Evolutionary conservation across 2,888 invertebrate species (phyloP), one percentile per base, ranked within the genome.

Genomic region (Cinara cedri): DNA sequence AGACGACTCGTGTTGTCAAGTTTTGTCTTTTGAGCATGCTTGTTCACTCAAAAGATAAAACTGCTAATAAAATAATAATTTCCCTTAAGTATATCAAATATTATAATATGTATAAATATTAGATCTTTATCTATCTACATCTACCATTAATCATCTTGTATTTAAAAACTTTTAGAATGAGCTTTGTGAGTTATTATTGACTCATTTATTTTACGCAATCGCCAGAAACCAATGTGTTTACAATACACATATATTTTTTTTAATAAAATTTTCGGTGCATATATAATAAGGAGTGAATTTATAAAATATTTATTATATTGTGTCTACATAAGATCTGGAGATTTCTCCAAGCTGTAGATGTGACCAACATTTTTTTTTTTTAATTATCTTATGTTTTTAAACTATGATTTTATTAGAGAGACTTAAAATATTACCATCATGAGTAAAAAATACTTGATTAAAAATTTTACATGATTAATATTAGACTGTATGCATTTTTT

Each of bases 401-500:
- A 34, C 60, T n/a, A n/a, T n/a, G n/a, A 62, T 26, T 16, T 2
- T 16, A 26, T 34, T 34, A 62, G 60, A 26, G 26, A 62, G 62
- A 62, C 62, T 60, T 42, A 54, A 54, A 3, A 65, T 44, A 60
- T 57, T 57, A 24, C 11, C 46, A 24, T 62, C 26, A 19, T n/a
- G 49, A 26, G 46, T 57, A 49, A 60, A 72, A n/a, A n/a, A n/a
- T n/a, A n/a, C n/a, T n/a, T n/a, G n/a, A n/a, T n/a, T n/a, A 24
- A 16, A 57, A 60, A 72, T 72, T 49, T 68, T 54, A 70, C n/a
- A 72, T 60, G 10, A 26, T 62, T 51, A 42, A 63, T 3, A 46
- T 66, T 76, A 57, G 66, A 76, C 75, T 76, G 66, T 55, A 57
- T 24, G 13, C 66, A n/a, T 76, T 63, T 66, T 74, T 54, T 62